These are phyloP conservation scores for Aix galericulata DNA, from an alignment of 2,113 vertebrate species.

Conservation along the genomic window DNA sequence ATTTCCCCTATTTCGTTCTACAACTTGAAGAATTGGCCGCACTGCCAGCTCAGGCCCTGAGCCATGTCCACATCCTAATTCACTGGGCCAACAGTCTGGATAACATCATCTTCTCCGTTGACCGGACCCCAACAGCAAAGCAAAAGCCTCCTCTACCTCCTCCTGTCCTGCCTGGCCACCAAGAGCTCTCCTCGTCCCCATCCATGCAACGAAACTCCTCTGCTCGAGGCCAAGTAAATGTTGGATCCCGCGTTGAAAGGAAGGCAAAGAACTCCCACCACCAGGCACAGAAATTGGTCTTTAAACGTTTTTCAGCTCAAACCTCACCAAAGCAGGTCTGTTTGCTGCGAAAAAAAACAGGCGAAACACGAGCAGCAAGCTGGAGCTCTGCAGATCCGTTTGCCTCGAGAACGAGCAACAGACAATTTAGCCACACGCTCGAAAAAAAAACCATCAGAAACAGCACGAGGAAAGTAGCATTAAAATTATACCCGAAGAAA, in stretches of 20 bases:
- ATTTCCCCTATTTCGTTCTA: background rate
- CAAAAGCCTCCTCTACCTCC: background rate
- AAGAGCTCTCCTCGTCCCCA: background rate
- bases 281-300: too few species aligned
- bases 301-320: background rate
- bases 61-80: background rate
- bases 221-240: background rate
- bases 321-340: background rate
- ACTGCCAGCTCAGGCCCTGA: background rate
- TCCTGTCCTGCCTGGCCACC: too few species aligned
- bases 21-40: fast-evolving
- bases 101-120: fast-evolving
- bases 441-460: too few species aligned
- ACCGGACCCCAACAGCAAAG: background rate
- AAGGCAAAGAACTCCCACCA: too few species aligned
- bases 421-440: fast-evolving
- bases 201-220: fast-evolving
- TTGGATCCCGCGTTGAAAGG: background rate
- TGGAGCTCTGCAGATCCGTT: background rate
- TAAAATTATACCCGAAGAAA: background rate
- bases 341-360: fast-evolving
- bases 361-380: background rate
- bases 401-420: background rate
- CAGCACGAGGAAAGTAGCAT: fast-evolving
- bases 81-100: background rate